Percentiles rank a stretch among this genome's conserved stretches.
Conservation (phyloP, 2,888 invertebrate species). For the Chrysolina haemoptera region DNA sequence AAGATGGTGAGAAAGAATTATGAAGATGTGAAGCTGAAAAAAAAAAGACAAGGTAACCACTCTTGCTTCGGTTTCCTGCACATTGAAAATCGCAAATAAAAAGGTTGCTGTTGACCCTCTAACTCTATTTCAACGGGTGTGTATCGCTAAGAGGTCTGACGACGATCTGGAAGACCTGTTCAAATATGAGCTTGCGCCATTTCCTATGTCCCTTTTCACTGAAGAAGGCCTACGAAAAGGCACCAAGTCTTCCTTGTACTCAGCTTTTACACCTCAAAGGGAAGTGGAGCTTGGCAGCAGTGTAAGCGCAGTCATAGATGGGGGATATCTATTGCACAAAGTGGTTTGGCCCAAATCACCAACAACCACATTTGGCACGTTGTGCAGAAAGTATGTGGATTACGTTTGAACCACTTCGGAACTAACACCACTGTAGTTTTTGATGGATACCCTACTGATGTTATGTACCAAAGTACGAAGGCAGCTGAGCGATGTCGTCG, state of each 20-base stretch:
- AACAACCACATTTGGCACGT: no score
- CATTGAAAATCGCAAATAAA: neutral
- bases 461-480: no score
- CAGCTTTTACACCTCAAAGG: neutral
- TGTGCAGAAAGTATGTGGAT: no score
- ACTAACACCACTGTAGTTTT: no score
- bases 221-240: no score
- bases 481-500: no score
- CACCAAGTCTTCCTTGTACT: slow-evolving; percentile 1
- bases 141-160: slow-evolving; percentile 29
- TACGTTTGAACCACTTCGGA: no score
- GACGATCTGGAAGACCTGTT: slow-evolving; percentile 31
- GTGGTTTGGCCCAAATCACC: no score
- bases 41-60: neutral
- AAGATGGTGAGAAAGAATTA: slow-evolving; percentile 9
- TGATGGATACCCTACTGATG: no score
- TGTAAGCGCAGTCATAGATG: neutral
- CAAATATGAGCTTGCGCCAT: slow-evolving; percentile 27
- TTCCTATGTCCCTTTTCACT: slow-evolving; percentile 18
- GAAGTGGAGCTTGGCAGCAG: neutral
- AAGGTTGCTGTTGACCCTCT: slow-evolving; percentile 11
- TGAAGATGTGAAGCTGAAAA: slow-evolving; percentile 10
- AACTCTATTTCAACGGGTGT: slow-evolving; percentile 26
- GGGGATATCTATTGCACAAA: neutral
- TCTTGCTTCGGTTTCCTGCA: slow-evolving; percentile 13